A percentile compares a stretch with the other conserved stretches of the same genome.
Evolutionary conservation across 2,888 invertebrate genomes (phyloP).

Genomic region (Podabrus alpinus): DNA sequence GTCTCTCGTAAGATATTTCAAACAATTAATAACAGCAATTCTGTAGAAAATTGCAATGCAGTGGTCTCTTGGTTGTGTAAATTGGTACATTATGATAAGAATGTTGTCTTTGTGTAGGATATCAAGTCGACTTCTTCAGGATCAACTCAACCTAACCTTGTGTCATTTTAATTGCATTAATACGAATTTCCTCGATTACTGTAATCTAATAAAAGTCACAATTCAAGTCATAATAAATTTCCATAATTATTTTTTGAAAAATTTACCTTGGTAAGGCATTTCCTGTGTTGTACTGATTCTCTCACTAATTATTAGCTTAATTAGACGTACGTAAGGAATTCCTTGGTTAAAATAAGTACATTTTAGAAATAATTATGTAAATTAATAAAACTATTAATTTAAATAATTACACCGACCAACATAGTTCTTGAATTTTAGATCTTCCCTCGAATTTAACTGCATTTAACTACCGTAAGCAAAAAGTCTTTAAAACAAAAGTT

Average conservation of each 20-base stretch:
- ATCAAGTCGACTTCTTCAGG: conserved; percentile 4
- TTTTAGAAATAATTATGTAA: background rate
- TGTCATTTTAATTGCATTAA: conserved; percentile 18
- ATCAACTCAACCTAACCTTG: conserved; percentile 5
- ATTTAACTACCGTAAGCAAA: background rate
- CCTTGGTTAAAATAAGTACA: background rate
- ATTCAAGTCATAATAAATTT: conserved; percentile 7
- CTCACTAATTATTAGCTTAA: conserved; percentile 4
- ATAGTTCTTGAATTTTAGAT: background rate
- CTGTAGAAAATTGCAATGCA: conserved; percentile 20
- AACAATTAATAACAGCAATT: conserved; percentile 27
- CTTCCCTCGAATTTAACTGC: background rate
- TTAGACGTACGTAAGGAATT: conserved; percentile 4
- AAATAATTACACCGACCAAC: background rate
- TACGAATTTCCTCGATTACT: conserved; percentile 15
- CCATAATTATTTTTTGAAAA: conserved; percentile 1
- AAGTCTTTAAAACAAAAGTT: background rate
- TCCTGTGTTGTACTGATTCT: conserved; percentile 10
- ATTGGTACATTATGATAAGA: conserved; percentile 28
- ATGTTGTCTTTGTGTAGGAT: conserved; percentile 16
- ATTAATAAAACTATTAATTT: background rate
- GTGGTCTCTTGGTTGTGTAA: conserved; percentile 19
- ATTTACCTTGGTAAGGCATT: conserved; percentile 4
- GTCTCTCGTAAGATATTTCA: conserved; percentile 18
- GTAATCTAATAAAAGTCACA: conserved; percentile 11